Evolutionary conservation across 2,113 vertebrate species (phyloP), one percentile per base, ranked within the genome.

Genomic region (Columba livia): DNA sequence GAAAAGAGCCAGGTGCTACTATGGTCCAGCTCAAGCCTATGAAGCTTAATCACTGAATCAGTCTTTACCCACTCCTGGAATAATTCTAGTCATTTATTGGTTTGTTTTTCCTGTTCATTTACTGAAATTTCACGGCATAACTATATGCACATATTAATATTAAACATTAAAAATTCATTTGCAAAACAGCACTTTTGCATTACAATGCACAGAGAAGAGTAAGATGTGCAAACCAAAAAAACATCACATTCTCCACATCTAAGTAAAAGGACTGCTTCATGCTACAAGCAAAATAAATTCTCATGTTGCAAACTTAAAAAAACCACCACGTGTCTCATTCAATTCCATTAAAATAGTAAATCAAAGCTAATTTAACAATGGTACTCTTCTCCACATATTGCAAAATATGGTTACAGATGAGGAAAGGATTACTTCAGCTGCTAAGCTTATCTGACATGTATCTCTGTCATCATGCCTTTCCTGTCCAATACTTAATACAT

Each of bases 141-240:
- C 97, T 90, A 94, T 94, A 95, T 91, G 98, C 95, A 97, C 88
- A 96, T 91, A 97, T 85, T 96, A 71, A 97, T 96, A 96, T 67
- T 94, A 71, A 96, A 97, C 94, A 98, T 84, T 94, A 97, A 97
- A 97, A 98, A 71, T 69, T 78, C 72, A 95, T 91, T 94, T 96
- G 94, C 93, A 96, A 96, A 97, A 97, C 94, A 89, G 66, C 92
- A 91, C 74, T 83, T 95, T 79, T 96, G 48, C 81, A 92, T 96
- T 94, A 96, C 96, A 97, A 94, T 89, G 97, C 91, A 97, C 86
- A 96, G 97, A 98, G 97, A 98, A 98, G 97, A 98, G 96, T 73
- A 90, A 94, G 95, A 94, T 97, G 87, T 94, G 87, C 93, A 94
- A 94, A 97, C 83, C 75, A 79, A 95, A 90, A 90, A 42, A 80